These are phyloP conservation scores for Heterochromis multidens DNA, from an alignment of 2,113 vertebrate genomes.

Conservation along the genomic window DNA sequence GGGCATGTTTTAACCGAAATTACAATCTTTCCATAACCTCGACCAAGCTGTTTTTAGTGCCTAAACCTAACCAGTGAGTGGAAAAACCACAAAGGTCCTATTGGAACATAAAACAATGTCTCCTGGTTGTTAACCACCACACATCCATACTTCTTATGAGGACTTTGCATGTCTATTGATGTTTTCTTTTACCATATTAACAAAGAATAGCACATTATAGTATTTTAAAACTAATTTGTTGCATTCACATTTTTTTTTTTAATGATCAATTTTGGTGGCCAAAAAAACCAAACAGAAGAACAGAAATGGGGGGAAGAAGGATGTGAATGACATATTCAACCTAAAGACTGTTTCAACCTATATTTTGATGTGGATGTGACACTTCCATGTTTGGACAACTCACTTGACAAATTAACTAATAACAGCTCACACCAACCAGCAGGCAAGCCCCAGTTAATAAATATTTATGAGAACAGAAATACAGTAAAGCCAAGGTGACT, in stretches of 20 bases:
- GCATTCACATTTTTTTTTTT: neutral
- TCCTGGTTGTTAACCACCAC: neutral
- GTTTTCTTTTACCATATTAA: fast-evolving
- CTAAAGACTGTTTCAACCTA: no score
- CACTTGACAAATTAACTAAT: neutral
- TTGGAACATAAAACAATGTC: neutral
- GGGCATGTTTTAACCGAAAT: no score
- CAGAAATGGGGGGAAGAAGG: no score
- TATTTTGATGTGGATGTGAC: neutral
- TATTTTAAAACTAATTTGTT: neutral
- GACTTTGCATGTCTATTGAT: neutral
- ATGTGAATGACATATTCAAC: no score
- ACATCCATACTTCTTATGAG: neutral
- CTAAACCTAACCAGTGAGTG: no score
- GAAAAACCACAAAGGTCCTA: no score
- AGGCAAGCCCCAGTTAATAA: neutral
- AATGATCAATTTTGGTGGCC: neutral
- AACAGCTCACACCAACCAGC: neutral
- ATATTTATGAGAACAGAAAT: slow-evolving; percentile 32
- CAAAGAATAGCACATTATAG: neutral
- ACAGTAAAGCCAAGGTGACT: slow-evolving; percentile 29
- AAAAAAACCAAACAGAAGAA: neutral
- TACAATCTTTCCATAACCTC: no score
- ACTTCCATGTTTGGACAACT: slow-evolving; percentile 5
- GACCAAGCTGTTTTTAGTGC: no score